Evolutionary conservation across 2,888 invertebrate species (phyloP).

Genomic region (Ochlodes sylvanus): DNA sequence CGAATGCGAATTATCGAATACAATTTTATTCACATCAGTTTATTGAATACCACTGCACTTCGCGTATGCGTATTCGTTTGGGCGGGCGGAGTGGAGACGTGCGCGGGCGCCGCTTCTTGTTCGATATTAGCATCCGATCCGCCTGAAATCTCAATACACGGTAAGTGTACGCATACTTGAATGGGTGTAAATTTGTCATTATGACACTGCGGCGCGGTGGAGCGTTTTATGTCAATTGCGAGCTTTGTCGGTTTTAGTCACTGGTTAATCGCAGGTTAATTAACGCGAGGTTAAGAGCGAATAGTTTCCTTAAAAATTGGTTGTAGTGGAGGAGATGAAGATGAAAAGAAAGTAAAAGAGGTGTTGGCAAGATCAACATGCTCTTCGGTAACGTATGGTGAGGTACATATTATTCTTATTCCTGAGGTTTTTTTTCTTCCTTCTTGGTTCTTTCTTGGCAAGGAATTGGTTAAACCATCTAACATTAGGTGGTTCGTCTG

Average conservation of each 20-base stretch:
- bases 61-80: conserved; percentile 48
- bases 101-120: conserved; percentile 75
- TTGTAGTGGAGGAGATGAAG: too few relatives aligned
- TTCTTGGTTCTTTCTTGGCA: too few relatives aligned
- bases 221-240: conserved; percentile 14
- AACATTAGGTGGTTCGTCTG: too few relatives aligned
- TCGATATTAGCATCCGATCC: conserved; percentile 67
- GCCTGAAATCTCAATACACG: conserved; percentile 49
- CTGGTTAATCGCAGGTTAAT: not conserved
- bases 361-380: too few relatives aligned
- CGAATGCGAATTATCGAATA: conserved; percentile 25
- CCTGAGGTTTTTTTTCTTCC: too few relatives aligned
- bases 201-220: conserved; percentile 17
- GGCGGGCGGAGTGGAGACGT: conserved; percentile 80
- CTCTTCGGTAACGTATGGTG: too few relatives aligned
- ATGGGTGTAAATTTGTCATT: conserved; percentile 37
- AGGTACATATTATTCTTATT: too few relatives aligned
- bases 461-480: too few relatives aligned
- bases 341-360: too few relatives aligned
- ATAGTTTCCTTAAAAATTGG: too few relatives aligned
- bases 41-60: conserved; percentile 22
- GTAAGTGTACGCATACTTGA: conserved; percentile 43
- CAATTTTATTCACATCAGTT: conserved; percentile 10
- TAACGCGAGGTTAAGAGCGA: too few relatives aligned
- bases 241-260: conserved; percentile 10